Base-by-base conservation (phyloP, 2,113 vertebrate species). In the Sphaerodactylus townsendi region DNA sequence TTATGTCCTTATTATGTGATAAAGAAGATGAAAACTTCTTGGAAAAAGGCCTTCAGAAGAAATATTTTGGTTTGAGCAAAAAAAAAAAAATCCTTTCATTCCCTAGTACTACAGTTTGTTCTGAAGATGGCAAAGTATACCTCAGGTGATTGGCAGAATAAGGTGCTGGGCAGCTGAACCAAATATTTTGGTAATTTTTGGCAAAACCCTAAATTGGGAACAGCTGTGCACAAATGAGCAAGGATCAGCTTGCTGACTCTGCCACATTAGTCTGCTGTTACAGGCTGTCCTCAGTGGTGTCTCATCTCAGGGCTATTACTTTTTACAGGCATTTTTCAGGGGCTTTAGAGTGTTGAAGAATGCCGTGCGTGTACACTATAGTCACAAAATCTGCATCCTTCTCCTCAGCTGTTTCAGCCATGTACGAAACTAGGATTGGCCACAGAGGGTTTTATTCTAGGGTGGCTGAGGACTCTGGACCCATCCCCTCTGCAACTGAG, bases 201-300 rank as follows among this genome's bases (percentile, higher is more conserved):
- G 90, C 79, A 88, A 68, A 90, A 41, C 69, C 83, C 87, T 4
- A 84, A 88, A 87, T 70, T 68, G 53, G 83, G 83, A 92, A 89
- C 92, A 90, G 87, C 90, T 88, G 87, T 91, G 64, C 77, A 1
- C 13, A 81, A 89, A 89, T 74, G 75, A 89, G 82, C 74, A 41
- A 69, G 73, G 69, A 75, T 88, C 10, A 90, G 89, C 68, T 89
- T 85, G 93, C 88, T 91, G 91, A 89, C 81, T 86, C 70, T 48
- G 79, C 85, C 53, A 56, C 80, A 68, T 86, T 87, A 84, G 85
- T 39, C 86, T 90, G 89, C 77, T 73, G n/a, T 53, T 83, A 66
- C 44, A 74, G 64, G 30, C 78, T 5, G 13, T 33, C 23, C 87
- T 19, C 10, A 77, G 71, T 82, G 81, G 48, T 73, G 41, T 82